phyloP scores from a whole-genome alignment of 2,888 invertebrate species.

The Dryobota labecula region DNA sequence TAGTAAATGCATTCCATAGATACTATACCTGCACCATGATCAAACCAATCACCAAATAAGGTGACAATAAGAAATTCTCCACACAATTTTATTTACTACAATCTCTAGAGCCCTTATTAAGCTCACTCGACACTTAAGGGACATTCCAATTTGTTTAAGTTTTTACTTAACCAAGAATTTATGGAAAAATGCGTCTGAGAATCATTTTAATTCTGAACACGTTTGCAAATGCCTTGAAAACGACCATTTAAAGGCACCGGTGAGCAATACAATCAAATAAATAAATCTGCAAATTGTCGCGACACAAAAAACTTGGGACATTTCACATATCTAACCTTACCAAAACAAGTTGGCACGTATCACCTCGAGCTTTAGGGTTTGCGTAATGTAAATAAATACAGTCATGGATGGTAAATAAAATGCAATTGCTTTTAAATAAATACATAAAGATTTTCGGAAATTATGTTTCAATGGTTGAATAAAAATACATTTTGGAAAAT shows the following conservation, averaged over 20 bases:
- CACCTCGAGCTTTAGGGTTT: slow-evolving; percentile 32
- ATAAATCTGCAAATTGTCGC: slow-evolving; percentile 65
- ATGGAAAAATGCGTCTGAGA: slow-evolving; percentile 26
- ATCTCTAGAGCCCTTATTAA: neutral
- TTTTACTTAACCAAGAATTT: slow-evolving; percentile 33
- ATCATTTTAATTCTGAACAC: slow-evolving; percentile 53
- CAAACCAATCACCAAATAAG: neutral
- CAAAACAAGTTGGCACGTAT: slow-evolving; percentile 61
- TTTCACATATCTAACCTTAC: slow-evolving; percentile 61
- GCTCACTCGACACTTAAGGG: neutral
- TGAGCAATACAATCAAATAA: slow-evolving; percentile 63
- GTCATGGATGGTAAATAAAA: slow-evolving; percentile 4
- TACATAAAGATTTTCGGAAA: too few species aligned
- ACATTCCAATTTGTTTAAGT: slow-evolving; percentile 40
- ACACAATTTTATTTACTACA: neutral
- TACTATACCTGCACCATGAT: too few species aligned
- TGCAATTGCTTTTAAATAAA: neutral
- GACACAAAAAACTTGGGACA: slow-evolving; percentile 54
- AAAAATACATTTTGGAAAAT: too few species aligned
- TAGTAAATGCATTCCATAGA: neutral
- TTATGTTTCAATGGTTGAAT: too few species aligned
- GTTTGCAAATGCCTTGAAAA: slow-evolving; percentile 54
- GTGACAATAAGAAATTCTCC: neutral
- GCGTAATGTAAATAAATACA: slow-evolving; percentile 30
- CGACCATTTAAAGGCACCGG: slow-evolving; percentile 53